Percentiles rank a stretch among this genome's conserved stretches.
These are phyloP conservation scores for Psittacara wagleri DNA, from an alignment of 2,113 vertebrate genomes.

Conservation along the genomic window DNA sequence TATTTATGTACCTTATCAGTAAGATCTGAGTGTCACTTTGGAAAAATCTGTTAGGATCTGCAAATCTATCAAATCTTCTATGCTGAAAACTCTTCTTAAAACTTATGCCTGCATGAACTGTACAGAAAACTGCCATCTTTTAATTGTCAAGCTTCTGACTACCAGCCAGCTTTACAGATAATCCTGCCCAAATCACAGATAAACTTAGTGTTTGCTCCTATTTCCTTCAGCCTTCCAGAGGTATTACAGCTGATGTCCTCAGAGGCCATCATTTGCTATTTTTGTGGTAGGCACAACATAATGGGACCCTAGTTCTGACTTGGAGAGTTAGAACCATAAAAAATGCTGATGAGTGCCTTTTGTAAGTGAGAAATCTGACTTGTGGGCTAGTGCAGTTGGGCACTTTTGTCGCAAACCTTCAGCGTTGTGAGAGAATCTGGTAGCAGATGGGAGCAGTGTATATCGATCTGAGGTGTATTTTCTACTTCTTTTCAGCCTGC, in stretches of 20 bases:
- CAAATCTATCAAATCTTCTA: not conserved
- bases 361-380: not conserved
- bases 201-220: not conserved
- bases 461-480: conserved; percentile 5
- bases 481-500: not conserved
- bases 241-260: not conserved
- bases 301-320: not conserved
- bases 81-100: not conserved
- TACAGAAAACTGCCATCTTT: not conserved
- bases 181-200: not conserved
- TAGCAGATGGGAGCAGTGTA: not conserved
- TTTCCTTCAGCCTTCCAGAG: not conserved
- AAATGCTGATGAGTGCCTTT: not conserved
- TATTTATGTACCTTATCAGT: not conserved
- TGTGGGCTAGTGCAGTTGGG: not conserved
- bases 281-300: not conserved
- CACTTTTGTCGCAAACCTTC: not conserved
- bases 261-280: not conserved
- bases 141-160: not conserved
- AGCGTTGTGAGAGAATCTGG: not conserved
- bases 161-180: not conserved
- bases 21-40: not conserved
- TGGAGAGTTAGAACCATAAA: not conserved
- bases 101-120: not conserved
- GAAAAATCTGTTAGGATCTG: not conserved